Evolutionary conservation across 2,888 invertebrate genomes (phyloP).

Genomic region (Heliothis peltigera): DNA sequence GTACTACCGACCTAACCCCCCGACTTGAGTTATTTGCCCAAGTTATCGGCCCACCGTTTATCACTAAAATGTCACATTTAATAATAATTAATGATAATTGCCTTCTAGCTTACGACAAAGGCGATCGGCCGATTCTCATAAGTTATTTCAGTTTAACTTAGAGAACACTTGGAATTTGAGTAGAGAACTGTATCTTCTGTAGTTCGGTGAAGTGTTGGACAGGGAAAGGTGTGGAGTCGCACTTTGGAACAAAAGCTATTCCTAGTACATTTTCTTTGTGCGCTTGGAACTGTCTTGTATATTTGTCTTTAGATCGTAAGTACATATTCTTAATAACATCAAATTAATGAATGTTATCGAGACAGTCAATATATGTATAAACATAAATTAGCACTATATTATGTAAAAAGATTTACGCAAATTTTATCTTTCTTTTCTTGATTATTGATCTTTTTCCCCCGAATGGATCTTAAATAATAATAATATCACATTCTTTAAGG

Average conservation of each 20-base stretch:
- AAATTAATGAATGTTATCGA: too few species aligned
- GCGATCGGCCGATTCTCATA: slow-evolving; percentile 89
- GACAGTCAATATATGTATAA: too few species aligned
- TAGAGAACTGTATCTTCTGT: slow-evolving; percentile 87
- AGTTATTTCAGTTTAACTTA: slow-evolving; percentile 89
- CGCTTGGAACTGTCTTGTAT: too few species aligned
- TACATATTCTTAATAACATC: too few species aligned
- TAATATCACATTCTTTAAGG: too few species aligned
- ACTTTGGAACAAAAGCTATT: neutral
- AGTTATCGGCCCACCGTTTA: slow-evolving; percentile 88
- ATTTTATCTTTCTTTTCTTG: too few species aligned
- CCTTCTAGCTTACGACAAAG: slow-evolving; percentile 87
- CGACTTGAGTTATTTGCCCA: slow-evolving; percentile 86
- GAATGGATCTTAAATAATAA: too few species aligned
- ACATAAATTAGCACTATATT: too few species aligned
- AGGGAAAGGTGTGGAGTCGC: slow-evolving; percentile 28
- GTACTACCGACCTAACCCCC: slow-evolving; percentile 66
- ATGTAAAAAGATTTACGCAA: too few species aligned
- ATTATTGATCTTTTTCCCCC: too few species aligned
- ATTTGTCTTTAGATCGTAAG: too few species aligned
- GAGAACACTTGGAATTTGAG: slow-evolving; percentile 86
- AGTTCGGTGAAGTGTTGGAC: slow-evolving; percentile 75
- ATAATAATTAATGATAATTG: slow-evolving; percentile 90
- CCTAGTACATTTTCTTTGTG: neutral
- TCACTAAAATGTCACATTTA: slow-evolving; percentile 88